Evolutionary conservation across 1,140 invertebrate species (phyloP), one percentile per base, ranked within the genome.

Genomic region (Caerostris extrusa): DNA sequence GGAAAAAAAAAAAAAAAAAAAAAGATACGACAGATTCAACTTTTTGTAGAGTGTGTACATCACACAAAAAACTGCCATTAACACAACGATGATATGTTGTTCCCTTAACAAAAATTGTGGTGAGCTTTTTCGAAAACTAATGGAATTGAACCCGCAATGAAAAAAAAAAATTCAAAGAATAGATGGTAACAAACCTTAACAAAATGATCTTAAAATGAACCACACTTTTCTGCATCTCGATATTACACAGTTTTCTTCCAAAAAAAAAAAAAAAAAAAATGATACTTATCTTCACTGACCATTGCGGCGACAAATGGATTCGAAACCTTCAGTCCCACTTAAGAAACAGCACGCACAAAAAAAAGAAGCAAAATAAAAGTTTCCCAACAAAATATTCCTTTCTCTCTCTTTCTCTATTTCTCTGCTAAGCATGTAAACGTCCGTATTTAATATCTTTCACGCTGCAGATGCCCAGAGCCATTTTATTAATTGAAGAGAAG

Each of bases 401-500:
- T 7, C 17, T 6, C 17, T 83, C 57, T 58, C 57, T 64, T 83
- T 7, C 17, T 6, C 17, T 83, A 19, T 58, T 57, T n/a, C 71
- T 14, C 7, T 5, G 69, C 34, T 10, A 50, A 3, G 71, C 71
- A 77, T 77, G 34, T 50, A 77, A 77, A 77, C 50, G 71, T 83
- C 19, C 82, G 55, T 83, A 83, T 83, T 83, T 83, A 83, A 83
- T 83, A 83, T 83, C 82, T 83, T 58, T 58, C 82, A 83, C 55
- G 57, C 53, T 57, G 19, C 82, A 83, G 85, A 77, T 77, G 71
- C 71, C 71, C 34, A 34, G 71, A 10, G 5, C 10, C 34, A 14
- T 14, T 64, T 87, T 87, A 87, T 87, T 87, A 87, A 87, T 87
- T 87, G 85, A 87, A 64, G 58, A 6, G 10, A 87, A 87, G 85